phyloP scores from a whole-genome alignment of 2,113 vertebrate species.

The Tetrax tetrax region DNA sequence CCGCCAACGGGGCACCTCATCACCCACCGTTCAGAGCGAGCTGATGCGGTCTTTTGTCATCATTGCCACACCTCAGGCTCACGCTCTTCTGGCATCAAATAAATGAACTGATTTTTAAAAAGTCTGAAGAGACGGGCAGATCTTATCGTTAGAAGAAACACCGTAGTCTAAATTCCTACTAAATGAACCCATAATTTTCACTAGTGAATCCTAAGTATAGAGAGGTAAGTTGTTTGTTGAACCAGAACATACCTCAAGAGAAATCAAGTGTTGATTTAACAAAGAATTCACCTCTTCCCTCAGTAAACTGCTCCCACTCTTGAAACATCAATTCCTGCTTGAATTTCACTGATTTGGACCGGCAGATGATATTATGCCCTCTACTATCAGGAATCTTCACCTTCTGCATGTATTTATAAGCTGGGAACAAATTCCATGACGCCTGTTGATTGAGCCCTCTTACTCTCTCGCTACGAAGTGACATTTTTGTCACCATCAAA shows the following conservation, averaged over 20 bases:
- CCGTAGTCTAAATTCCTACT: background rate
- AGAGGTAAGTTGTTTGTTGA: background rate
- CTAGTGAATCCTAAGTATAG: background rate
- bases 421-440: background rate
- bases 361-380: background rate
- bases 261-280: background rate
- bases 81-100: background rate
- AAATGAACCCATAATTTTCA: background rate
- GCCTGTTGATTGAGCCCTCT: background rate
- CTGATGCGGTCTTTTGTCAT: accelerated
- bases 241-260: background rate
- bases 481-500: background rate
- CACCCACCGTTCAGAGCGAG: accelerated
- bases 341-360: background rate
- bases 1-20: background rate
- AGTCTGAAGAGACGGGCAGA: background rate
- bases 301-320: background rate
- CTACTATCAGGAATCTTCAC: background rate
- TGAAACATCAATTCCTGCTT: background rate
- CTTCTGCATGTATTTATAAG: background rate
- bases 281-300: background rate
- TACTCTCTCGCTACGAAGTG: background rate
- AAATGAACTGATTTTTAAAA: background rate
- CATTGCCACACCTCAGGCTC: background rate
- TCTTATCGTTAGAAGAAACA: background rate